Conservation (phyloP, 2,113 vertebrate genomes). For the Sardina pilchardus region DNA sequence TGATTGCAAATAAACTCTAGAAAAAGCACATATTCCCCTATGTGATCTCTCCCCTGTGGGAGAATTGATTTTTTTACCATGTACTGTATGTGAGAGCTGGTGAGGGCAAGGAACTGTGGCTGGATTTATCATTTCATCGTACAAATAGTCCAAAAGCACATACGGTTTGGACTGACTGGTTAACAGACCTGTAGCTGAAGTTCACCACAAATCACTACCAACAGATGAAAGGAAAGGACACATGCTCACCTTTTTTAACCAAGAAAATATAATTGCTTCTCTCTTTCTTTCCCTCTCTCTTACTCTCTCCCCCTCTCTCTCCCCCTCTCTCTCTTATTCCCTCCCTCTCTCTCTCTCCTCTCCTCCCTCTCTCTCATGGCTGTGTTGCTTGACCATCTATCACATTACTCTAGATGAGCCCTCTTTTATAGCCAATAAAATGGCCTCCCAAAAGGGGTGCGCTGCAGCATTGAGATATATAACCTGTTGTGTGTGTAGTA, state of each 20-base stretch:
- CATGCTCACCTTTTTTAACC: constrained; percentile 38
- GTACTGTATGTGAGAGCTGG: background rate
- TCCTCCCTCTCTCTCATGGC: background rate
- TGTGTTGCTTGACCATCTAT: constrained; percentile 4
- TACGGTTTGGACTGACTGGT: constrained; percentile 47
- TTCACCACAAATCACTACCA: constrained; percentile 44
- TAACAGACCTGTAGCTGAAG: constrained; percentile 46
- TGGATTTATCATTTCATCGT: background rate
- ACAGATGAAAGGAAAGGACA: constrained; percentile 51
- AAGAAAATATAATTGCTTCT: background rate
- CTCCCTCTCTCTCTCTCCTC: background rate
- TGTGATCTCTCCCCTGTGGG: background rate
- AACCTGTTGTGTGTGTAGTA: constrained; percentile 6
- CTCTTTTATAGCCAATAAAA: constrained; percentile 16
- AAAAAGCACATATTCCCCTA: background rate
- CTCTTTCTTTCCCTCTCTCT: background rate
- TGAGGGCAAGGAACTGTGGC: background rate
- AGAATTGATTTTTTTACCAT: background rate
- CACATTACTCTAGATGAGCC: constrained; percentile 15
- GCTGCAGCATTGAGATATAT: constrained; percentile 9
- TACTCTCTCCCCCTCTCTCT: background rate
- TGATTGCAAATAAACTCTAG: background rate
- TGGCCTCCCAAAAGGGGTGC: constrained; percentile 3
- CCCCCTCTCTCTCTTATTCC: background rate
- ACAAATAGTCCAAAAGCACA: constrained; percentile 29